Conservation (phyloP, 2,888 invertebrate species). For the Alloplasta piceator region DNA sequence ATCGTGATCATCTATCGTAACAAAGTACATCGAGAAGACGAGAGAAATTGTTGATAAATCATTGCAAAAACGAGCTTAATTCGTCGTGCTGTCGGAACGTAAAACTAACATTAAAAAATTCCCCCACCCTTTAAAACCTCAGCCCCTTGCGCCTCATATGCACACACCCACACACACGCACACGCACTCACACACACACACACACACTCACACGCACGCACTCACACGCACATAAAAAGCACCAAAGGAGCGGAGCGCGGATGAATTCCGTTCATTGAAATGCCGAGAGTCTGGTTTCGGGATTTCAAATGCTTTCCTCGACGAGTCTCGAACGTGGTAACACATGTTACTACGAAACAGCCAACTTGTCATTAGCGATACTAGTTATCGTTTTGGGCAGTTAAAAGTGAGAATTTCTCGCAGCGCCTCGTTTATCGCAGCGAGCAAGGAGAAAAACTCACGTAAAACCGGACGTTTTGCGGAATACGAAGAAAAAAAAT, state of each 20-base stretch:
- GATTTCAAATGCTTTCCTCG: slow-evolving; percentile 54
- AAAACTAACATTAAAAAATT: not conserved
- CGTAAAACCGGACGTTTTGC: not conserved
- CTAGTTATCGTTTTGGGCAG: slow-evolving; percentile 37
- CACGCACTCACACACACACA: too few relatives aligned
- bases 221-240: too few relatives aligned
- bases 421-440: not conserved
- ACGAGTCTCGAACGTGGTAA: slow-evolving; percentile 53
- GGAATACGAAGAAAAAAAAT: slow-evolving; percentile 9
- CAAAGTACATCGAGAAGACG: slow-evolving; percentile 1
- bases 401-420: slow-evolving; percentile 17
- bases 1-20: not conserved
- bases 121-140: not conserved
- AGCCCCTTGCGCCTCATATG: not conserved
- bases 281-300: slow-evolving; percentile 36
- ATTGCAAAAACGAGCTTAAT: slow-evolving; percentile 8
- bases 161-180: too few relatives aligned
- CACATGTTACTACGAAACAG: slow-evolving; percentile 61
- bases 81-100: not conserved
- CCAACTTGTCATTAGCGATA: slow-evolving; percentile 55
- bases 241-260: not conserved
- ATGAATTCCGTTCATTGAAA: slow-evolving; percentile 39
- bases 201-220: too few relatives aligned
- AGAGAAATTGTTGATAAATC: slow-evolving; percentile 2
- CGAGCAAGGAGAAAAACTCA: not conserved